These are phyloP conservation scores for Cyclophora punctaria DNA, from an alignment of 2,888 invertebrate species.

Conservation along the genomic window DNA sequence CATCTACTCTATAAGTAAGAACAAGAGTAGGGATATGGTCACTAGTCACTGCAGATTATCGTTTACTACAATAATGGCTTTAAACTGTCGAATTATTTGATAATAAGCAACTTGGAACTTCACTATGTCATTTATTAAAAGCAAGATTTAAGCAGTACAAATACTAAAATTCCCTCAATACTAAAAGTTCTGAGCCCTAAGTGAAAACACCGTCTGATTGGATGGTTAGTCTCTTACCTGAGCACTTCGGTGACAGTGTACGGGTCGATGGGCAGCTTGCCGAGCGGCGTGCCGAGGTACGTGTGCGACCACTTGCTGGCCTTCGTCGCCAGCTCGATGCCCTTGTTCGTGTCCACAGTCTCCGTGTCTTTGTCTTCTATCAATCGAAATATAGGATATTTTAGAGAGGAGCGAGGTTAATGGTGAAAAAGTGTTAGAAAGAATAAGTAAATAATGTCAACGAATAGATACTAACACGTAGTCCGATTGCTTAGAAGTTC, in stretches of 20 bases:
- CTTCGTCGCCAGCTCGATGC: constrained; percentile 79
- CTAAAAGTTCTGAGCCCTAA: too few relatives aligned
- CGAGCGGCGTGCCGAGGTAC: constrained; percentile 83
- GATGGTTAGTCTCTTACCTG: too few relatives aligned
- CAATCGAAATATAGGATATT: constrained; percentile 2
- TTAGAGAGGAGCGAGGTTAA: not conserved
- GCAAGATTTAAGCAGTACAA: too few relatives aligned
- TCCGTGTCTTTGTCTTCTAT: constrained; percentile 53
- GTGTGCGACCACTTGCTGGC: constrained; percentile 83
- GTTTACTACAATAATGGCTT: too few relatives aligned
- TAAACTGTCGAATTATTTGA: too few relatives aligned
- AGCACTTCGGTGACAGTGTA: constrained; percentile 92
- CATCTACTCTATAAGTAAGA: too few relatives aligned
- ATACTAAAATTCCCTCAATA: too few relatives aligned
- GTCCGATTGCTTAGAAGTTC: not conserved
- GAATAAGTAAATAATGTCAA: not conserved
- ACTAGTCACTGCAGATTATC: too few relatives aligned
- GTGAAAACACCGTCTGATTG: too few relatives aligned
- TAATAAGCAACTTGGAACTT: too few relatives aligned
- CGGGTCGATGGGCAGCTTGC: constrained; percentile 88
- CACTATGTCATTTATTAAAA: too few relatives aligned
- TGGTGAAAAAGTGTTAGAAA: not conserved
- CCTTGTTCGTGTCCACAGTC: constrained; percentile 71
- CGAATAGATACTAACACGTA: not conserved
- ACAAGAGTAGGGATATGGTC: too few relatives aligned